Percentiles rank a stretch among this genome's conserved stretches.
phyloP scores from a whole-genome alignment of 2,113 vertebrate species.

The Pteropus alecto region DNA sequence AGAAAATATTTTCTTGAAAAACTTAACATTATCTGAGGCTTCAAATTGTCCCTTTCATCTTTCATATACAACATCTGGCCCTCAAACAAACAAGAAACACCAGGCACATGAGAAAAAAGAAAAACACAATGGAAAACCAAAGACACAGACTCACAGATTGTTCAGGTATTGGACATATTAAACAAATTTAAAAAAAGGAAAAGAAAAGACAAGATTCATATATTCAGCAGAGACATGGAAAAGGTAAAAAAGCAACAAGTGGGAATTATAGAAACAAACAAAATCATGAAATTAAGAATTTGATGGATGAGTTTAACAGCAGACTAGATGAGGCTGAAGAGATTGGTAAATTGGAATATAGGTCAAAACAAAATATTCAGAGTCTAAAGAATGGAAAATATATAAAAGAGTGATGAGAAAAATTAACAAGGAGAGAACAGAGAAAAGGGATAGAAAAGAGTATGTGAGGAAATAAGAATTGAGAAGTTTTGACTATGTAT shows the following conservation, averaged over 20 bases:
- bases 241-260: not conserved
- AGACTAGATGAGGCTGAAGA: not conserved
- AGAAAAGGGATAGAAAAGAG: not conserved
- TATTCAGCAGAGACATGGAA: not conserved
- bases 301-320: not conserved
- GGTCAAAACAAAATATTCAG: not conserved
- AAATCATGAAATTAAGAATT: not conserved
- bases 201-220: not conserved
- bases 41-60: not conserved
- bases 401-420: not conserved
- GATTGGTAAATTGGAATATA: not conserved
- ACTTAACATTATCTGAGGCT: not conserved
- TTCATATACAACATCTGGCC: not conserved
- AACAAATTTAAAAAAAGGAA: not conserved
- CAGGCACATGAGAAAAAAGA: not conserved
- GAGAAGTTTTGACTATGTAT: not conserved
- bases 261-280: not conserved
- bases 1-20: not conserved
- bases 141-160: not conserved
- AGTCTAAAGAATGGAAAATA: not conserved
- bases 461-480: not conserved
- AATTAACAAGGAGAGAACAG: not conserved
- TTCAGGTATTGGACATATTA: not conserved
- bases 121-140: not conserved
- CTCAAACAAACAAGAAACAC: not conserved